Evolutionary conservation across 2,888 invertebrate genomes (phyloP), one percentile per base, ranked within the genome.

Genomic region (Agriopis leucophaearia): DNA sequence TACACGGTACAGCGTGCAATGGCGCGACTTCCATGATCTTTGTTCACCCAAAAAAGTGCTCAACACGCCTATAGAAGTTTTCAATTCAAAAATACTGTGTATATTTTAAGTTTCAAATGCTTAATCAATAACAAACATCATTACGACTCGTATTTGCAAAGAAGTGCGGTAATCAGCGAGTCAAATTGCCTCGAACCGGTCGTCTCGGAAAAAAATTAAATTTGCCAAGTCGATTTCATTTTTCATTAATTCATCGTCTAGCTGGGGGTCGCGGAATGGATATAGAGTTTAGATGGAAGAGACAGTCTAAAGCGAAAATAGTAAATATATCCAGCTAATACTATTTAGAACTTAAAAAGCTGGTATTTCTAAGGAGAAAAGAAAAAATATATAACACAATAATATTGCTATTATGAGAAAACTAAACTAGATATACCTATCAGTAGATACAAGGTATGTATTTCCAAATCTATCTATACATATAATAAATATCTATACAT

Each of bases 221-320:
- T 91, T 91, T 89, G 86, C 88, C 88, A 88, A 90, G 91, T 90
- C 89, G 89, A 91, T 92, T 91, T 90, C 88, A 91, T 91, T 91
- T 92, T 90, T 91, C 91, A 91, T 92, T 91, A 90, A 91, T 91
- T 90, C 88, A 84, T 89, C 84, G 87, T 83, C 84, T 81, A 79
- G 88, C 27, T 27, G 27, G 27, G 27, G 87, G 87, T 84, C 84
- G 78, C 62, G 27, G n/a, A n/a, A 51, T 12, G 8, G 66, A 47
- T 45, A 15, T 71, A 70, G 9, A 74, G 54, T 38, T 15, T 16
- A 0, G 27, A 71, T 82, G 75, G n/a, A 72, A 71, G 58, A 48
- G 64, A 5, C 15, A 47, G 7, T 38, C n/a, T 10, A 35, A 51
- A 10, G 18, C 7, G 16, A 16, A 13, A 51, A 51, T 35, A 51